phyloP scores from a whole-genome alignment of 1,140 invertebrate genomes.

The Eupristina koningsbergeri region DNA sequence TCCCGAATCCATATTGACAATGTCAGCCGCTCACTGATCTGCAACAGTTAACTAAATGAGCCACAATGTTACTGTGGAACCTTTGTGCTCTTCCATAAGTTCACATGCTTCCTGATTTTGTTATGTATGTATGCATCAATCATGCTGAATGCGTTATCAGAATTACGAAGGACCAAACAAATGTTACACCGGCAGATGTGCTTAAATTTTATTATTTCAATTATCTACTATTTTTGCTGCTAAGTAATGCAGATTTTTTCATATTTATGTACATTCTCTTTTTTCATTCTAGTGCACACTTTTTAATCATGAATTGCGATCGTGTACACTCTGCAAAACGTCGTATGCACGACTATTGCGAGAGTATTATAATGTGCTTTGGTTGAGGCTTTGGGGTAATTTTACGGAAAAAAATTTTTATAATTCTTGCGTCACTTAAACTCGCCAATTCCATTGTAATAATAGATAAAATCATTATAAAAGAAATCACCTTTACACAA shows the following conservation, averaged over 20 bases:
- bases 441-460: background rate
- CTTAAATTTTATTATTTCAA: background rate
- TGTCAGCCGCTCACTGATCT: constrained; percentile 3
- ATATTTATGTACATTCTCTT: too few relatives aligned
- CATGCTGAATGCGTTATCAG: background rate
- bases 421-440: background rate
- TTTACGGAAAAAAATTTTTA: constrained; percentile 14
- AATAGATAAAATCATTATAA: background rate
- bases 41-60: background rate
- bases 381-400: background rate
- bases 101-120: background rate
- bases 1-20: constrained; percentile 10
- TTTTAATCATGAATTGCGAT: too few relatives aligned
- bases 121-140: background rate
- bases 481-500: background rate
- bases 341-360: background rate
- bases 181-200: background rate
- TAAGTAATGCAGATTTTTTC: too few relatives aligned
- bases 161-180: background rate
- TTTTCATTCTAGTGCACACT: too few relatives aligned
- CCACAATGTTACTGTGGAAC: background rate
- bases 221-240: background rate
- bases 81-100: background rate
- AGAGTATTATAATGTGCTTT: background rate
- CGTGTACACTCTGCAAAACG: too few relatives aligned